phyloP scores from a whole-genome alignment of 2,888 invertebrate species.

The Agrochola lychnidis region DNA sequence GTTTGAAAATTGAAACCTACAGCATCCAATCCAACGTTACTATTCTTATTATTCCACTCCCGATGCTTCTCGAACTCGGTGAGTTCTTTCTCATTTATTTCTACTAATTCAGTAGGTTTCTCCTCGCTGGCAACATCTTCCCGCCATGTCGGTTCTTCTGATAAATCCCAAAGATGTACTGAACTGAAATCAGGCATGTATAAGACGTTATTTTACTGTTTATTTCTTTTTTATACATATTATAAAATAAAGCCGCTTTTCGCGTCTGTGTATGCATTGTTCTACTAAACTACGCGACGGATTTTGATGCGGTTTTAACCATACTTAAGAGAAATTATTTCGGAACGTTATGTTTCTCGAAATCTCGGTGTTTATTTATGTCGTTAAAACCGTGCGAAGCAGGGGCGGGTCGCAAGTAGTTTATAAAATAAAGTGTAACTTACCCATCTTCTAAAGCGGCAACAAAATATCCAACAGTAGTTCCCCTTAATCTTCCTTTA shows the following conservation, averaged over 20 bases:
- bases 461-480: constrained; percentile 81
- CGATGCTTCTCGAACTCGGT: constrained; percentile 77
- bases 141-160: constrained; percentile 80
- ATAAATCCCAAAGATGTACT: constrained; percentile 85
- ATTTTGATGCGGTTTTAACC: neutral
- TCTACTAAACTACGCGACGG: too few relatives aligned
- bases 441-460: constrained; percentile 86
- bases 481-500: constrained; percentile 79
- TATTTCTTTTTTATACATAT: neutral
- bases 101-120: constrained; percentile 72
- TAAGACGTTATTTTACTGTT: neutral
- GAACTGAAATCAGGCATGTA: constrained; percentile 74
- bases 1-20: neutral
- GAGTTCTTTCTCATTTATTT: constrained; percentile 66
- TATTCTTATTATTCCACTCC: constrained; percentile 80
- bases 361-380: neutral
- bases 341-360: neutral
- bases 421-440: constrained; percentile 51
- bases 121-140: constrained; percentile 69
- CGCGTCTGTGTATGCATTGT: too few relatives aligned
- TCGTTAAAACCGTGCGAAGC: too few relatives aligned
- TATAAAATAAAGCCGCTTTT: too few relatives aligned
- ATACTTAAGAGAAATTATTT: neutral
- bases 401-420: neutral
- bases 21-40: constrained; percentile 64